Percentiles rank a stretch among this genome's conserved stretches.
These are phyloP conservation scores for Acanthis flammea DNA, from an alignment of 2,797 vertebrate genomes.

Conservation along the genomic window DNA sequence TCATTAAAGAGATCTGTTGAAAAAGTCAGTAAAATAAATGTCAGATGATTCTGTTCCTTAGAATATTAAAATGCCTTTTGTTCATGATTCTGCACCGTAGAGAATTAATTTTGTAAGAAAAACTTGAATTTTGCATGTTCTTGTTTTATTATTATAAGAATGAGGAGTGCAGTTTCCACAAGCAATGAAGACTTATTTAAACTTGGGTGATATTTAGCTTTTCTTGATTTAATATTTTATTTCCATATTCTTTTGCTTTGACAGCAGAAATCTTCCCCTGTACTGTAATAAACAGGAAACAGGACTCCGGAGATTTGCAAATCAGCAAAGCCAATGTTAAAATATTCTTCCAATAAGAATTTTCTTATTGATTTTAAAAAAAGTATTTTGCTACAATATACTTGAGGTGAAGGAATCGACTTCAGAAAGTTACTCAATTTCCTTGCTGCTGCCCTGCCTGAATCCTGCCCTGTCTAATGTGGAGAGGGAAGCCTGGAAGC, in stretches of 20 bases:
- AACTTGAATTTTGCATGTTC: background rate
- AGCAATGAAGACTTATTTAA: background rate
- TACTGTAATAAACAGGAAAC: background rate
- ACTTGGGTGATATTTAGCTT: fast-evolving
- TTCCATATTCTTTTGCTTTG: background rate
- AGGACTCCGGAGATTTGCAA: background rate
- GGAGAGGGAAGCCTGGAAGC: background rate
- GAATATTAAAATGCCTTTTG: background rate
- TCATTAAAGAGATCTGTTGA: background rate
- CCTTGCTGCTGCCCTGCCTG: background rate
- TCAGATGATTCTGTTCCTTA: background rate
- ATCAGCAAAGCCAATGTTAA: background rate
- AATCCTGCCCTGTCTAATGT: background rate
- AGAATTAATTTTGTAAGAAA: background rate
- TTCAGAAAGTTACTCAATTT: background rate
- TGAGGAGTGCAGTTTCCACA: background rate
- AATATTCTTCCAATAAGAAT: background rate
- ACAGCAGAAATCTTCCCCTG: background rate
- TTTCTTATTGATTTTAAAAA: background rate
- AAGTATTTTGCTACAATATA: background rate
- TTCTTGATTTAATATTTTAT: background rate
- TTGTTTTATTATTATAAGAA: background rate
- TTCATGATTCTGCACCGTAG: background rate
- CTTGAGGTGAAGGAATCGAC: background rate
- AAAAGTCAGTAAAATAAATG: background rate